Evolutionary conservation across 2,888 invertebrate genomes (phyloP).

Genomic region (Tanypteryx hageni): DNA sequence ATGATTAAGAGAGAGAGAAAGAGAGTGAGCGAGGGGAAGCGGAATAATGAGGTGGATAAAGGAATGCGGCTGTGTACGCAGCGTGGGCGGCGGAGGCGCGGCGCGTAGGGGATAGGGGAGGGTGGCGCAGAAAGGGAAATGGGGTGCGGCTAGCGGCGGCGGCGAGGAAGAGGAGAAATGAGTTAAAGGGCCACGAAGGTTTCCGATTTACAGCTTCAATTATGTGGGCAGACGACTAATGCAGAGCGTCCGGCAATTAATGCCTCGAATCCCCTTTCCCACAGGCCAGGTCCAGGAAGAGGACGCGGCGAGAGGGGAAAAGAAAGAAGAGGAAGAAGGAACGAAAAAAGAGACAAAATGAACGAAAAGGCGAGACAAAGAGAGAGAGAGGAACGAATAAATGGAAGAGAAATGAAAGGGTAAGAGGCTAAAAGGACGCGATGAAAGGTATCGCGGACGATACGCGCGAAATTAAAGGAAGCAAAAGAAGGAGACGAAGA

Average conservation of each 20-base stretch:
- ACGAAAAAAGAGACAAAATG: not conserved
- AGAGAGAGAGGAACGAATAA: not conserved
- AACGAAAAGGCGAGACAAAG: not conserved
- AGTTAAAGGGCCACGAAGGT: not conserved
- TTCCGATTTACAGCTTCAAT: slow-evolving; percentile 19
- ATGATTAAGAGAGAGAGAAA: not conserved
- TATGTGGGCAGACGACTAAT: not conserved
- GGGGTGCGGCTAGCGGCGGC: not conserved
- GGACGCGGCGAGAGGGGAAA: not conserved
- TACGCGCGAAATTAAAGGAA: not conserved
- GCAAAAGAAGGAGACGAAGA: not conserved
- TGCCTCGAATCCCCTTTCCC: not conserved
- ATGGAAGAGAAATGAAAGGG: not conserved
- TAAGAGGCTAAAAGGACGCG: not conserved
- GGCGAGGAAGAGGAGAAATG: not conserved
- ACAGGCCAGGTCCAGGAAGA: not conserved
- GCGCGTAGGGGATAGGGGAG: not conserved
- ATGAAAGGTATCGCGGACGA: not conserved
- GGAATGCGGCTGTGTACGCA: not conserved
- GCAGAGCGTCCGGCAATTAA: slow-evolving; percentile 1
- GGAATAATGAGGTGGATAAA: not conserved
- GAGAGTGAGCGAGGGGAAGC: not conserved
- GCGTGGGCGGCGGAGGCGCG: not conserved
- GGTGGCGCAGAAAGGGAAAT: not conserved
- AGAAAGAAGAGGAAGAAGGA: not conserved